A percentile compares a stretch with the other conserved stretches of the same genome.
phyloP scores from a whole-genome alignment of 2,113 vertebrate genomes.

The Centropus unirufus region DNA sequence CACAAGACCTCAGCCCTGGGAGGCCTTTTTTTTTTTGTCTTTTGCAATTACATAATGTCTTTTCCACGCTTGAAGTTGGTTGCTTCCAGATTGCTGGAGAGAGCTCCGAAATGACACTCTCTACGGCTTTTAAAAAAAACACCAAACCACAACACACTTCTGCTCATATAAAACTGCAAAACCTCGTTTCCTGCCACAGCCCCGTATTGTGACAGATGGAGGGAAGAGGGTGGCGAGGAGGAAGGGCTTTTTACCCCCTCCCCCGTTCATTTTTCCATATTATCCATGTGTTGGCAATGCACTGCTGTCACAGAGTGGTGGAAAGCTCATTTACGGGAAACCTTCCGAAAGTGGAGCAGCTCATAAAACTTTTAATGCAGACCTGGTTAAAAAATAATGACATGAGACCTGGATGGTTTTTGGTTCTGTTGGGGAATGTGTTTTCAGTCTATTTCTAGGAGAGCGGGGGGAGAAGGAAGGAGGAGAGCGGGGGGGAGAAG shows the following conservation, averaged over 20 bases:
- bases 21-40: constrained; percentile 28
- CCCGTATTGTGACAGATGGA: constrained; percentile 62
- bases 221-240: neutral
- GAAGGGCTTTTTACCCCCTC: neutral
- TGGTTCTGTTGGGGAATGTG: neutral
- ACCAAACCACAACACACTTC: neutral
- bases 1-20: constrained; percentile 26
- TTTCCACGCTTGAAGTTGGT: constrained; percentile 62
- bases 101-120: constrained; percentile 54
- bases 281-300: constrained; percentile 59
- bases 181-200: constrained; percentile 67
- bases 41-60: constrained; percentile 69
- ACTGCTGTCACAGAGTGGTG: constrained; percentile 51
- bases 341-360: constrained; percentile 60
- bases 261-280: constrained; percentile 65
- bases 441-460: constrained; percentile 4
- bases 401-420: neutral
- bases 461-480: too few relatives aligned
- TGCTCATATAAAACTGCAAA: constrained; percentile 64
- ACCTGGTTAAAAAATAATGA: constrained; percentile 66
- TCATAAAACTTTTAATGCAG: constrained; percentile 67
- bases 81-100: constrained; percentile 64
- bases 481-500: too few relatives aligned
- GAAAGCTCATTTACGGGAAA: constrained; percentile 74
- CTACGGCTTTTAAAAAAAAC: neutral